Base-by-base conservation (phyloP, 2,113 vertebrate genomes). In the Centropristis striata region DNA sequence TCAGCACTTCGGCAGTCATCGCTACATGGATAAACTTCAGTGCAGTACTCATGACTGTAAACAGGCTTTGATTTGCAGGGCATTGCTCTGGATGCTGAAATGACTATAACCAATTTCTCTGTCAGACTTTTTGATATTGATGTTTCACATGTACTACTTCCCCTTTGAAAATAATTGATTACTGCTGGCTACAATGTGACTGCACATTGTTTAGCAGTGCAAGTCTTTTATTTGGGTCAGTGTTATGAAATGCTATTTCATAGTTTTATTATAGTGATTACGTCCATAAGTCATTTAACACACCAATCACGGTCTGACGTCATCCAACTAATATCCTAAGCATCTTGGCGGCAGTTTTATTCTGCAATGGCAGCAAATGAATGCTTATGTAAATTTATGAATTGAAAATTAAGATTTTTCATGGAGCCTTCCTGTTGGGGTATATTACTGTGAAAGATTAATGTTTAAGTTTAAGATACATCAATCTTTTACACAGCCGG, bases 401-500 rank as follows among this genome's bases (percentile, higher is more conserved):
- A 73, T 54, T 28, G 69, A 78, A 72, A 84, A 77, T 85, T 69
- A 61, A 51, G 46, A 79, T 74, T 81, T 60, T 71, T 75, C 73
- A 51, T 47, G 11, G 81, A 75, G 85, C 63, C 64, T 50, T 84
- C 16, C 74, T 75, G 53, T 71, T 77, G 71, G 78, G 72, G 25
- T 81, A 49, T 80, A 83, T 83, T 77, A 36, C 68, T 16, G 49
- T 92, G 76, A 92, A 89, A 88, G 81, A 93, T 90, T 86, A 66
- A 92, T 90, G 76, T 69, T 69, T 81, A 44, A 88, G 66, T 88
- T 94, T 91, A 89, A 91, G 68, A 78, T 50, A 15, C 64, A 92
- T 93, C 44, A 92, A 93, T 92, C 72, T 90, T 93, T 92, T 55
- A 91, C 69, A 67, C 61, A 64, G 63, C 61, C 71, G 63, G 71